Evolutionary conservation across 2,113 vertebrate genomes (phyloP).

Genomic region (Pionites leucogaster): DNA sequence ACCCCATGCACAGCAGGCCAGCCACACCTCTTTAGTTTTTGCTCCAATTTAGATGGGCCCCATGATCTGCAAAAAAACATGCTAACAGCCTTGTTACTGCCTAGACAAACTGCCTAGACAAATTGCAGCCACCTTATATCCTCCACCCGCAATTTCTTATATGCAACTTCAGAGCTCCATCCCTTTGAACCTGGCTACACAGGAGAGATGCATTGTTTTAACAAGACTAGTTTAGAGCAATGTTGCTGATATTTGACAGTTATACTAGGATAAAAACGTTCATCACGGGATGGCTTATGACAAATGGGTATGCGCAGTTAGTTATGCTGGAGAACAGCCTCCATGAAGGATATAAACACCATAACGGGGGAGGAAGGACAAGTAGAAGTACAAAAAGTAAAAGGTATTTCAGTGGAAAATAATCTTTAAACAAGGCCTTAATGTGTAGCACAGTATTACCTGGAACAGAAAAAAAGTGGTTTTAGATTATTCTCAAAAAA

Average conservation of each 20-base stretch:
- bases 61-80: background rate
- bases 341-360: background rate
- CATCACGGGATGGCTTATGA: background rate
- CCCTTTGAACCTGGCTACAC: fast-evolving
- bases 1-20: background rate
- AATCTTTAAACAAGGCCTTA: background rate
- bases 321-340: background rate
- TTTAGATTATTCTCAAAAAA: background rate
- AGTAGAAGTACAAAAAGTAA: background rate
- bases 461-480: background rate
- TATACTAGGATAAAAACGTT: background rate
- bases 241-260: background rate
- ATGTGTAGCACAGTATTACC: background rate
- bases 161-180: background rate
- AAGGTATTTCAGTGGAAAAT: background rate
- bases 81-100: too few relatives aligned
- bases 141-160: background rate
- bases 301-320: background rate
- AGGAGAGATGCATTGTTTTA: background rate
- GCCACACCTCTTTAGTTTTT: background rate
- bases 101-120: background rate
- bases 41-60: background rate
- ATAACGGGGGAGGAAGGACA: background rate
- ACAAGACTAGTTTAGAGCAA: background rate
- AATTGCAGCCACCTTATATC: background rate